Evolutionary conservation across 2,888 invertebrate genomes (phyloP).

Genomic region (Hypomecis punctinalis): DNA sequence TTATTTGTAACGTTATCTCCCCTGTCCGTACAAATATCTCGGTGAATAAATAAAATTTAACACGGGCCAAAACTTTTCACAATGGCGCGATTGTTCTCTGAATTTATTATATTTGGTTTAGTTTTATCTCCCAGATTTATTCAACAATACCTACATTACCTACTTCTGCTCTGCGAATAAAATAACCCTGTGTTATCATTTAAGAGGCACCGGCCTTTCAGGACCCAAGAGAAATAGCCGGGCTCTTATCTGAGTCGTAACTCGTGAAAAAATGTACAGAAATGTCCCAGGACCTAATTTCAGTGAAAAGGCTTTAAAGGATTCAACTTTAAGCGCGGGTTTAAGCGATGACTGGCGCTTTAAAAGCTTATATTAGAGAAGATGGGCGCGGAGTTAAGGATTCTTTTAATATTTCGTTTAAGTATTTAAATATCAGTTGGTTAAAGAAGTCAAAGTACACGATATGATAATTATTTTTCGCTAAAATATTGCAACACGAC

Average conservation of each 20-base stretch:
- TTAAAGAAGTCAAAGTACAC: no score
- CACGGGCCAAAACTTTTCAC: not conserved
- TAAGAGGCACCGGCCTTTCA: slow-evolving; percentile 32
- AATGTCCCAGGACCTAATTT: slow-evolving; percentile 35
- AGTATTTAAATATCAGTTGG: no score
- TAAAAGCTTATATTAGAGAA: slow-evolving; percentile 6
- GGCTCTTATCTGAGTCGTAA: slow-evolving; percentile 36
- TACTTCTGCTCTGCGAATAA: slow-evolving; percentile 5
- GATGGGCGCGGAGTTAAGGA: no score
- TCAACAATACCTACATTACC: slow-evolving; percentile 10
- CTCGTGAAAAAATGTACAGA: slow-evolving; percentile 35
- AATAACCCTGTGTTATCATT: slow-evolving; percentile 33
- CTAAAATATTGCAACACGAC: no score
- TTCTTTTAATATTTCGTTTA: no score
- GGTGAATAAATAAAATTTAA: no score
- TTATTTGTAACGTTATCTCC: no score
- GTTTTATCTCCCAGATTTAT: slow-evolving; percentile 10
- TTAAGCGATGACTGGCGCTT: slow-evolving; percentile 6
- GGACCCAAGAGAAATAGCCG: slow-evolving; percentile 25
- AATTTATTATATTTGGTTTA: slow-evolving; percentile 4
- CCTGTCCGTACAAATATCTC: no score
- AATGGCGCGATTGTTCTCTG: not conserved
- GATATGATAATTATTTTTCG: no score
- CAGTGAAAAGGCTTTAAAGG: slow-evolving; percentile 17
- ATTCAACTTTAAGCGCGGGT: not conserved